phyloP scores from a whole-genome alignment of 2,113 vertebrate species.

The Triplophysa tibetana region DNA sequence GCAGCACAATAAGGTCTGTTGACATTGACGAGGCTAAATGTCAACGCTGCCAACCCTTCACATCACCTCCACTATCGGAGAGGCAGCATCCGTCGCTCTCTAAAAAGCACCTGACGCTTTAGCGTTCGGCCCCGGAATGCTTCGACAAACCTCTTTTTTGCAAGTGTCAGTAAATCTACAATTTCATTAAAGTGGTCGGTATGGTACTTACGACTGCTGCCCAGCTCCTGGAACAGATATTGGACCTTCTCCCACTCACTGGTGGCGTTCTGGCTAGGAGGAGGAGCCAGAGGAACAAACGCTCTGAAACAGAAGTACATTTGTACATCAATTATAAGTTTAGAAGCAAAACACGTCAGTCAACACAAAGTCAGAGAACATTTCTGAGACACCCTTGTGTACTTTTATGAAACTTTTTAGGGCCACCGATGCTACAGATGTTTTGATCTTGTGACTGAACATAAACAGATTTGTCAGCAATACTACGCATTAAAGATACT shows the following conservation, averaged over 20 bases:
- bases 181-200: not conserved
- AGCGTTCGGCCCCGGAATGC: constrained; percentile 3
- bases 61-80: constrained; percentile 36
- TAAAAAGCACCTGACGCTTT: constrained; percentile 30
- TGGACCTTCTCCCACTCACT: constrained; percentile 92
- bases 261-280: constrained; percentile 86
- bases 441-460: too few species aligned
- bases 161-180: constrained; percentile 22
- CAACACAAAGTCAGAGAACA: too few species aligned
- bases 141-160: constrained; percentile 16
- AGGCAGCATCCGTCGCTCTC: constrained; percentile 6
- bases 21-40: constrained; percentile 53
- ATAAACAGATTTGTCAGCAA: too few species aligned
- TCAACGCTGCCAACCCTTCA: constrained; percentile 36
- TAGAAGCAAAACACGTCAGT: too few species aligned
- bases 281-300: constrained; percentile 87
- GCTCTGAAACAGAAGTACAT: constrained; percentile 76
- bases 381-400: too few species aligned
- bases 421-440: too few species aligned
- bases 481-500: too few species aligned
- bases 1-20: constrained; percentile 46
- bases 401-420: too few species aligned
- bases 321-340: not conserved
- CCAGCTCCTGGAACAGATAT: constrained; percentile 91
- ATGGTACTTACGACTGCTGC: constrained; percentile 89